phyloP scores from a whole-genome alignment of 2,113 vertebrate genomes.

The Ophthalmolycus amberensis region DNA sequence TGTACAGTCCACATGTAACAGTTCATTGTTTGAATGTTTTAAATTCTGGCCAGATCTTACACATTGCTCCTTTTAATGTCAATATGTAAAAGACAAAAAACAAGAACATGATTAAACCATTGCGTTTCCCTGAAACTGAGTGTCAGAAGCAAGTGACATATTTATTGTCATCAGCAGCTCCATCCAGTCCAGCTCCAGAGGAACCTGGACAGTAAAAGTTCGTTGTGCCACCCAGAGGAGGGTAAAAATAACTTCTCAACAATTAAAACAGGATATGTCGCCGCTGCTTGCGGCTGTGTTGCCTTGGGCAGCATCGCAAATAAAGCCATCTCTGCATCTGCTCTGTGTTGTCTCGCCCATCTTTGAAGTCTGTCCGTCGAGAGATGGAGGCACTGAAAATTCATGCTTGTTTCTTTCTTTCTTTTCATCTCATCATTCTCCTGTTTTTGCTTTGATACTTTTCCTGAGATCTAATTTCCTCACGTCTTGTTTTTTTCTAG shows the following conservation, averaged over 20 bases:
- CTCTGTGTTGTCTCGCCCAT: constrained; percentile 20
- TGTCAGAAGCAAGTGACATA: neutral
- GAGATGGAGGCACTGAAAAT: neutral
- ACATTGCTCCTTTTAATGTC: too few relatives aligned
- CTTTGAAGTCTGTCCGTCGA: constrained; percentile 48
- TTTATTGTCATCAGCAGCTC: neutral
- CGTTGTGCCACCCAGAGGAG: neutral
- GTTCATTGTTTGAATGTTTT: neutral
- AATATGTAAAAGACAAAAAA: too few relatives aligned
- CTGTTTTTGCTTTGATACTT: constrained; percentile 36
- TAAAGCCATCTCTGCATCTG: constrained; percentile 51
- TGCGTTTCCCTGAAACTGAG: too few relatives aligned
- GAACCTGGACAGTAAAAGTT: neutral
- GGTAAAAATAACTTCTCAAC: constrained; percentile 8
- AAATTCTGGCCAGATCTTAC: neutral
- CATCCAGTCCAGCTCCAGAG: neutral
- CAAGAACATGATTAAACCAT: too few relatives aligned
- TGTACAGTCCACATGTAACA: too few relatives aligned
- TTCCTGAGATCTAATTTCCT: constrained; percentile 9
- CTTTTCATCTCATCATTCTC: neutral
- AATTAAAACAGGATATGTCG: constrained; percentile 13
- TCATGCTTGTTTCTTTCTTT: neutral
- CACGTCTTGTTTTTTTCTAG: neutral
- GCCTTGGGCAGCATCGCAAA: constrained; percentile 47
- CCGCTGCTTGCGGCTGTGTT: constrained; percentile 12